Conservation (phyloP, 2,113 vertebrate genomes). For the Hippocampus abdominalis region DNA sequence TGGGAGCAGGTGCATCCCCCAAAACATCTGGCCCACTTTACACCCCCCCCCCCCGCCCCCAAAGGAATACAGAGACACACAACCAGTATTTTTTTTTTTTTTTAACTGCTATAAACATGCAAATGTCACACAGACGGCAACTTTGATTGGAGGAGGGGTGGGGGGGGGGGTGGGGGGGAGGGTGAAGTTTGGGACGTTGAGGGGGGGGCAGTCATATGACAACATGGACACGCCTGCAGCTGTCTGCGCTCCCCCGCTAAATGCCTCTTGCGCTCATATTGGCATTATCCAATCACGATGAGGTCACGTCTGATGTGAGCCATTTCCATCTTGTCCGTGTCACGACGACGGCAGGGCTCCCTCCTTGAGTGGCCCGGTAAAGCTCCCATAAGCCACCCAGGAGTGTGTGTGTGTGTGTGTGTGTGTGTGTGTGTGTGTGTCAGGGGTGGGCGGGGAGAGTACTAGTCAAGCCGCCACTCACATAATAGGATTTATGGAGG, state of each 20-base stretch:
- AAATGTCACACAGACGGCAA: slow-evolving; percentile 20
- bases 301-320: slow-evolving; percentile 46
- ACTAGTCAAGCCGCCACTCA: slow-evolving; percentile 39
- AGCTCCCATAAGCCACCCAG: slow-evolving; percentile 31
- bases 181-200: not conserved
- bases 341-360: slow-evolving; percentile 31
- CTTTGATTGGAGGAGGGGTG: slow-evolving; percentile 15
- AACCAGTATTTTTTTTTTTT: not conserved
- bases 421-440: too few relatives aligned
- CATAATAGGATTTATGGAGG: slow-evolving; percentile 70
- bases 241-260: slow-evolving; percentile 48
- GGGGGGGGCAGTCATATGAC: slow-evolving; percentile 22
- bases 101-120: not conserved
- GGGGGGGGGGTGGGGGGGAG: not conserved
- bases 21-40: slow-evolving; percentile 10
- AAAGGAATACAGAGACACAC: not conserved
- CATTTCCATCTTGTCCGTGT: slow-evolving; percentile 31
- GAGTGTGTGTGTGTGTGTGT: not conserved
- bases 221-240: slow-evolving; percentile 50
- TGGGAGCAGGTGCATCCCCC: slow-evolving; percentile 56
- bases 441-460: too few relatives aligned
- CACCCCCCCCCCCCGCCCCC: not conserved
- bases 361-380: slow-evolving; percentile 30
- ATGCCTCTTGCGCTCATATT: slow-evolving; percentile 14
- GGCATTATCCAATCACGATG: slow-evolving; percentile 43